Conservation (phyloP, 2,113 vertebrate genomes). For the Nestor notabilis region DNA sequence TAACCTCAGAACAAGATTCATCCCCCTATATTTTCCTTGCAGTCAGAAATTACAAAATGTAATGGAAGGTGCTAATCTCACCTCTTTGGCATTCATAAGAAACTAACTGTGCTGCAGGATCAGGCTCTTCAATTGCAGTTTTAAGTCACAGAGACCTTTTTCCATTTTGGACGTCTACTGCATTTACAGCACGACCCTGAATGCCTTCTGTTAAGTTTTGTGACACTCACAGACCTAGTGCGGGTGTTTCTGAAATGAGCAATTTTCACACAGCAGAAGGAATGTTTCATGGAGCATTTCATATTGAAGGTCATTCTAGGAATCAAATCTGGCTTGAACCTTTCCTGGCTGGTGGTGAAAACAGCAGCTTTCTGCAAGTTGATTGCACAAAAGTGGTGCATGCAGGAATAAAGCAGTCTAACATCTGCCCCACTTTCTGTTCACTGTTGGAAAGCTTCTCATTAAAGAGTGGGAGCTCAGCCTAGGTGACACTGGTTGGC, state of each 20-base stretch:
- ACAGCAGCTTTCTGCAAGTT: not conserved
- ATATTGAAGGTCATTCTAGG: not conserved
- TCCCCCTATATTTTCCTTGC: not conserved
- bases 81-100: not conserved
- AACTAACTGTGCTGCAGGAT: not conserved
- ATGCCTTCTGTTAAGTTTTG: not conserved
- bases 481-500: not conserved
- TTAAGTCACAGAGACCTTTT: not conserved
- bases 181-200: not conserved
- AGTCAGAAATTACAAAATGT: not conserved
- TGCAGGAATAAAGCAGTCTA: not conserved
- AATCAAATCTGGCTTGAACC: not conserved
- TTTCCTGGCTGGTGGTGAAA: not conserved
- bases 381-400: not conserved
- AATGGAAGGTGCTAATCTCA: not conserved
- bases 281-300: not conserved
- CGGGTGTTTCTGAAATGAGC: conserved; percentile 1
- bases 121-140: not conserved
- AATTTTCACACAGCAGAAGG: not conserved
- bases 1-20: not conserved
- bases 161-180: not conserved
- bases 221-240: not conserved
- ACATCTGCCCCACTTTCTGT: not conserved
- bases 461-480: not conserved
- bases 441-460: not conserved